Percentiles rank a stretch among this genome's conserved stretches.
phyloP scores from a whole-genome alignment of 2,797 vertebrate genomes.

The Intellagama lesueurii region DNA sequence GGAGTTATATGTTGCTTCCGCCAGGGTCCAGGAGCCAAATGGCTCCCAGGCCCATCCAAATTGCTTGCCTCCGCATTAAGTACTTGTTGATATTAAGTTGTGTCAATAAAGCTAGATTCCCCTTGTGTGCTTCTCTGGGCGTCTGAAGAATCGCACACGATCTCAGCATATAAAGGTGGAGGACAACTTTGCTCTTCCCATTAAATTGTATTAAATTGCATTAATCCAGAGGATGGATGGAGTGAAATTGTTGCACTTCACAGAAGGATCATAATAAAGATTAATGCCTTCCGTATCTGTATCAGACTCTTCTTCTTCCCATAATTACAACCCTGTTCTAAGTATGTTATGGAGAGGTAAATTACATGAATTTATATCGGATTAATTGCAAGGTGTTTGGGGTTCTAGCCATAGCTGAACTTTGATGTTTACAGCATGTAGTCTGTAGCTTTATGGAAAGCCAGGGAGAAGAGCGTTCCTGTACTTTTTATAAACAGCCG shows the following conservation, averaged over 20 bases:
- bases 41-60: too few species aligned
- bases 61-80: not conserved
- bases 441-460: not conserved
- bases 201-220: constrained; percentile 55
- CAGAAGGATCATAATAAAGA: not conserved
- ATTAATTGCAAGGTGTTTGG: not conserved
- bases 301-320: not conserved
- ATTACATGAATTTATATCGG: not conserved
- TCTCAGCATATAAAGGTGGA: constrained; percentile 38
- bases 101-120: not conserved
- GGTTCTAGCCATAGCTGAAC: not conserved
- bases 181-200: constrained; percentile 40
- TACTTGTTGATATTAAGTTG: not conserved
- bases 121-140: too few species aligned
- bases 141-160: not conserved
- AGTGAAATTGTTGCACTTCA: constrained; percentile 37
- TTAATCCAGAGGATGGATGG: constrained; percentile 48
- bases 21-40: too few species aligned
- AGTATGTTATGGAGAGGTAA: not conserved
- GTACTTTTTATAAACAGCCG: not conserved
- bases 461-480: too few species aligned
- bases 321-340: not conserved
- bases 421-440: not conserved
- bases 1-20: too few species aligned
- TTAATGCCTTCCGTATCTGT: not conserved